Percentiles rank a stretch among this genome's conserved stretches.
Conservation (phyloP, 30 jellyfish, hydroid and myxozoan genomes). For the Aurelia aurita region DNA sequence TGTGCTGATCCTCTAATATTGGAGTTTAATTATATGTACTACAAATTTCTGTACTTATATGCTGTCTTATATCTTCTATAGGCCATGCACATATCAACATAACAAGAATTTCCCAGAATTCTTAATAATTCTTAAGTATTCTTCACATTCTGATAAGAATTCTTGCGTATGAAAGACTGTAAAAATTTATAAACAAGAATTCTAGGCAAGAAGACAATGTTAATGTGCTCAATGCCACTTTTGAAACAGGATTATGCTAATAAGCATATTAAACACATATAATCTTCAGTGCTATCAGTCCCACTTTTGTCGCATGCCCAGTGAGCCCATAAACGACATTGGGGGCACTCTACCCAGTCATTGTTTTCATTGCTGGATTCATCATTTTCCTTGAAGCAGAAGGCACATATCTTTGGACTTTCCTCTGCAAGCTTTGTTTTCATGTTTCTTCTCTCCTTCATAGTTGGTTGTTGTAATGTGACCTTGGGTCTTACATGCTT, state of each 20-base stretch:
- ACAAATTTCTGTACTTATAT: too few relatives aligned
- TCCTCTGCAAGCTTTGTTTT: background rate
- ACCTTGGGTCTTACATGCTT: constrained; percentile 9
- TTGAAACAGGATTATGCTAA: background rate
- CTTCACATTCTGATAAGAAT: too few relatives aligned
- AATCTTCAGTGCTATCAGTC: constrained; percentile 1
- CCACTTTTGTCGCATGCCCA: background rate
- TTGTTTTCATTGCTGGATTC: background rate
- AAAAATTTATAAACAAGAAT: too few relatives aligned
- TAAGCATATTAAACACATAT: background rate
- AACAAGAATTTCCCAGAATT: too few relatives aligned
- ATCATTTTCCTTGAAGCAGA: background rate
- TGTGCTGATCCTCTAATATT: too few relatives aligned
- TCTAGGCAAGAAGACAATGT: background rate
- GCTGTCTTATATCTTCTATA: too few relatives aligned
- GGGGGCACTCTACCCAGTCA: constrained; percentile 13
- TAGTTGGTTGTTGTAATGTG: background rate
- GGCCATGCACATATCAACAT: too few relatives aligned
- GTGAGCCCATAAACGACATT: background rate
- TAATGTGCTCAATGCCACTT: background rate
- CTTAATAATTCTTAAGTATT: too few relatives aligned
- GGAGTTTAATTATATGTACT: too few relatives aligned
- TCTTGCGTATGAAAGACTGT: too few relatives aligned
- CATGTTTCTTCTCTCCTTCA: background rate
- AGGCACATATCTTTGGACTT: background rate